Conservation (phyloP, 2,888 invertebrate species). For the Lepas anatifera region DNA sequence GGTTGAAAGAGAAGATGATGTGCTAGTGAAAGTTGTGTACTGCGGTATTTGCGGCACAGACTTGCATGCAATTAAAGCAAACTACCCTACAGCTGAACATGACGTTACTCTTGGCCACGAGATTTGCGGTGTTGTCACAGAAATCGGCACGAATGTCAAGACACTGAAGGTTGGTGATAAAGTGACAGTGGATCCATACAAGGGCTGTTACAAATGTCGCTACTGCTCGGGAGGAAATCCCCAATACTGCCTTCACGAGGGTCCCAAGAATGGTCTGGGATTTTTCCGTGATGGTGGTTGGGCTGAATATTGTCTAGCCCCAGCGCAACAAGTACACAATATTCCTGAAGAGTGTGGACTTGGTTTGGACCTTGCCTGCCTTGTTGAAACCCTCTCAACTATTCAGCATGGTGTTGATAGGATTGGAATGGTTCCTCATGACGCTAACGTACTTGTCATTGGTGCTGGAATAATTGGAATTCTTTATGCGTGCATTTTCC, state of each 20-base stretch:
- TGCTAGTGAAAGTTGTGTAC: slow-evolving; percentile 51
- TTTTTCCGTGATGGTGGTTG: slow-evolving; percentile 54
- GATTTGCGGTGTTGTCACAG: slow-evolving; percentile 48
- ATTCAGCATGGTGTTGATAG: slow-evolving; percentile 54
- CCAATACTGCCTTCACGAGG: slow-evolving; percentile 49
- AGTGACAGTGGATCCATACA: slow-evolving; percentile 53
- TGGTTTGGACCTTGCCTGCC: slow-evolving; percentile 38
- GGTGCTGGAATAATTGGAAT: slow-evolving; percentile 64
- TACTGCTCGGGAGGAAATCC: slow-evolving; percentile 50
- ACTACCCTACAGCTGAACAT: slow-evolving; percentile 27
- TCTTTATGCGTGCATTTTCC: slow-evolving; percentile 51
- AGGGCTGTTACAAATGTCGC: slow-evolving; percentile 48
- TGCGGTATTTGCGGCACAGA: slow-evolving; percentile 61
- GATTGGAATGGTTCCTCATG: slow-evolving; percentile 47
- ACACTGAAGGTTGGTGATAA: slow-evolving; percentile 49
- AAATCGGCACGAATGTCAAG: slow-evolving; percentile 44
- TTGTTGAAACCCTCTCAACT: slow-evolving; percentile 57
- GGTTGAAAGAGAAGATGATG: slow-evolving; percentile 36
- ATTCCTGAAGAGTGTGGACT: slow-evolving; percentile 44
- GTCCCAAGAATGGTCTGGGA: slow-evolving; percentile 50
- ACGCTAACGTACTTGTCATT: slow-evolving; percentile 47
- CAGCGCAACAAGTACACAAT: slow-evolving; percentile 47
- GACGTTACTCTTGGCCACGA: slow-evolving; percentile 53
- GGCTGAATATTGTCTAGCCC: slow-evolving; percentile 49
- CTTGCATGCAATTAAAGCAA: slow-evolving; percentile 54